Evolutionary conservation across 1,140 invertebrate genomes (phyloP), one percentile per base, ranked within the genome.

Genomic region (Heliconius melpomene): DNA sequence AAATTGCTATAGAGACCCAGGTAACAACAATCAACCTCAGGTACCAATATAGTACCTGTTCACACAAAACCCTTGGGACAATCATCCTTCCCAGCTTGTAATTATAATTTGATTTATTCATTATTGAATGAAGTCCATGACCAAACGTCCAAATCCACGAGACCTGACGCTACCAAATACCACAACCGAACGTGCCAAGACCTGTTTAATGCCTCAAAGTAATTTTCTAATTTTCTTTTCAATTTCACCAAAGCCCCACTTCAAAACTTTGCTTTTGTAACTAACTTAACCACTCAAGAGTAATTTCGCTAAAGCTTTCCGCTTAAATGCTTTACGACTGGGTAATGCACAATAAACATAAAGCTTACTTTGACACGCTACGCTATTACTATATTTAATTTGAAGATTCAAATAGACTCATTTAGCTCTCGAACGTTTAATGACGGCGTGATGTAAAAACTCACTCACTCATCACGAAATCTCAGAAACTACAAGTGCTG

Each of bases 161-260:
- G 40, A 54, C 20, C 9, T 50, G 72, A 40, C 46, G 40, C 50
- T 54, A 77, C 18, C 36, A 26, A 77, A 76, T 29, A 72, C 82
- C 83, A 71, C 79, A 82, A 80, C 75, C 70, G 78, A 83, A 80
- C 84, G 81, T 80, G 79, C 75, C 75, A 72, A 75, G 80, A 75
- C 83, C 78, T 78, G 79, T 84, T 85, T 80, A 84, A 82, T 82
- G 70, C 71, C 75, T 82, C 79, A 78, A 78, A 82, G 79, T 82
- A 84, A 81, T 85, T 85, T 84, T 80, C 84, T 81, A 84, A 85
- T 85, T 85, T 85, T 85, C 84, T 85, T 85, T 85, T 85, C 84
- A 85, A 85, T 85, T 84, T 85, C 74, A 78, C 78, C 78, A 79
- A 83, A 73, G 78, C 83, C 57, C 79, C 79, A 81, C 79, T 81